Conservation (phyloP, 2,113 vertebrate species). For the Hydropotes inermis region DNA sequence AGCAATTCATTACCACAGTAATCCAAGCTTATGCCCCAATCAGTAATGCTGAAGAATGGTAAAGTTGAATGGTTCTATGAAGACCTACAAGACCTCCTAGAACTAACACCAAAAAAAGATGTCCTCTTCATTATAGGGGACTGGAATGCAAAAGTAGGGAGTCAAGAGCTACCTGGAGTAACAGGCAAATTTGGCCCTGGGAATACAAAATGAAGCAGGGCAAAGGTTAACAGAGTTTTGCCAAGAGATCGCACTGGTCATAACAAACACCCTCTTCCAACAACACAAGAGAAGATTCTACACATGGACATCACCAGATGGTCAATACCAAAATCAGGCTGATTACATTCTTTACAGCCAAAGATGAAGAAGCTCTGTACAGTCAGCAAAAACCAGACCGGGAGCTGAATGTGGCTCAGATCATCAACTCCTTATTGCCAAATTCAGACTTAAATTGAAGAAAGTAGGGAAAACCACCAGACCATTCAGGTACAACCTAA, state of each 20-base stretch:
- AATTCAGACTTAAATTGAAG: neutral
- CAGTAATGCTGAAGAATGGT: neutral
- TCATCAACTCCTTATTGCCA: neutral
- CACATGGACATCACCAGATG: neutral
- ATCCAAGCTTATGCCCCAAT: neutral
- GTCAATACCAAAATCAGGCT: neutral
- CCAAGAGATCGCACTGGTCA: neutral
- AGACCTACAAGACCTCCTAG: neutral
- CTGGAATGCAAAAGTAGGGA: neutral
- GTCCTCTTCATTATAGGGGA: neutral
- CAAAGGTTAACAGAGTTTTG: neutral
- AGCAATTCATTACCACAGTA: neutral
- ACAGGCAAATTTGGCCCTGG: neutral
- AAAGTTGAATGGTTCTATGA: neutral
- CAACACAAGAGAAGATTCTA: neutral
- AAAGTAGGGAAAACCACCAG: neutral
- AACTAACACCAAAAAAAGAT: neutral
- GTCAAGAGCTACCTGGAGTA: neutral
- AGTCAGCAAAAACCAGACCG: neutral
- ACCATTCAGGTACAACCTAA: neutral
- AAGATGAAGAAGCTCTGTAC: neutral
- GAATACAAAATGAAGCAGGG: neutral
- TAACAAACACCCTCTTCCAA: neutral
- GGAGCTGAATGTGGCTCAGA: neutral
- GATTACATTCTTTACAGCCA: neutral